These are phyloP conservation scores for Megaleporinus macrocephalus DNA, from an alignment of 2,113 vertebrate genomes.

Conservation along the genomic window DNA sequence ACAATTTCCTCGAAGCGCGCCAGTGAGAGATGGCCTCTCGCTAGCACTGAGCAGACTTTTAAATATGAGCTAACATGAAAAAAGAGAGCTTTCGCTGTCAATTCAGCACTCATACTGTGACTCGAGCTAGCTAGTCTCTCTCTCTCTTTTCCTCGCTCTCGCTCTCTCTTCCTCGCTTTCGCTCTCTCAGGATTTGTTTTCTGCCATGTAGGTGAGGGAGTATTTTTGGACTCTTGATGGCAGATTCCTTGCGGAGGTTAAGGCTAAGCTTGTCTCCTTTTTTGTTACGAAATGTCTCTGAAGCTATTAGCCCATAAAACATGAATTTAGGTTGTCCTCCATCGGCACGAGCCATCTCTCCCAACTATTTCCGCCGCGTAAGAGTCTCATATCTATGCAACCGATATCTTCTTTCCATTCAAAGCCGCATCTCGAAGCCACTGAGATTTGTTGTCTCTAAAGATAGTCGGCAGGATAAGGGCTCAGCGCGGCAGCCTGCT, in stretches of 20 bases:
- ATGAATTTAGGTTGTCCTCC: slow-evolving; percentile 4
- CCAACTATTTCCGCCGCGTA: slow-evolving; percentile 16
- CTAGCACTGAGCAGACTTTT: slow-evolving; percentile 31
- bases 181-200: slow-evolving; percentile 23
- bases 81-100: slow-evolving; percentile 34
- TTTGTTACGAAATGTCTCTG: slow-evolving; percentile 3
- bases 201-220: slow-evolving; percentile 48
- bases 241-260: slow-evolving; percentile 6
- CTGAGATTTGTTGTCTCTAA: slow-evolving; percentile 69
- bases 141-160: not conserved
- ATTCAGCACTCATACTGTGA: slow-evolving; percentile 7
- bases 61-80: slow-evolving; percentile 37
- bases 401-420: slow-evolving; percentile 68
- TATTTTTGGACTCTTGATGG: slow-evolving; percentile 5
- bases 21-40: slow-evolving; percentile 49
- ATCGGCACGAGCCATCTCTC: slow-evolving; percentile 9
- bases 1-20: slow-evolving; percentile 57
- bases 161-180: not conserved
- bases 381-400: slow-evolving; percentile 68
- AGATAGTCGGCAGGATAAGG: slow-evolving; percentile 74
- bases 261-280: slow-evolving; percentile 25
- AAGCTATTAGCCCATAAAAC: slow-evolving; percentile 18
- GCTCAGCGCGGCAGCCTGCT: slow-evolving; percentile 64
- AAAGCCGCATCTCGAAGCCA: slow-evolving; percentile 66
- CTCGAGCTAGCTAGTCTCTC: not conserved